Evolutionary conservation across 1,140 invertebrate species (phyloP), one percentile per base, ranked within the genome.

Genomic region (Brachionus sp.): DNA sequence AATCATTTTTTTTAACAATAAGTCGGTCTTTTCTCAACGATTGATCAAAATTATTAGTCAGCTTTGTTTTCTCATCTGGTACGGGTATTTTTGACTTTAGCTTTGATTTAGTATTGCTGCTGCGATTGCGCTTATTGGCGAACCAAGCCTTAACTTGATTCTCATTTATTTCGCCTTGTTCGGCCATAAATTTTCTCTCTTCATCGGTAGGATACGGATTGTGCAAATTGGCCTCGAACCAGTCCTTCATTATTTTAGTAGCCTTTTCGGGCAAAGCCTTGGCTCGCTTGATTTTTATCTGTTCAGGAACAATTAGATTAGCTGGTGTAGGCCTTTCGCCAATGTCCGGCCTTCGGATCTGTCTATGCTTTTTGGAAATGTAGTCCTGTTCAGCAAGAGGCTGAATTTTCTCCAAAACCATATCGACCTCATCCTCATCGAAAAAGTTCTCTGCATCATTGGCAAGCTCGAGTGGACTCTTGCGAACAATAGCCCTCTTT

Each of bases 71-170:
- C 5, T 70, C 66, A 5, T 70, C 66, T 16, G 35, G 39, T 39
- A 23, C 12, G 5, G 12, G 16, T 16, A 5, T 86, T 5, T 86
- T 86, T 85, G 86, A 86, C 39, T 75, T 75, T 0, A 23, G 39
- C n/a, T 75, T 46, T 4, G 12, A 44, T 75, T 75, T 75, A 23
- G 87, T 88, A 82, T 88, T 88, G 62, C 85, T 85, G 13, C 85
- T 86, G 16, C 87, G 78, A 50, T 87, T 88, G 42, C 87, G 77
- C 57, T 86, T 87, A 77, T 88, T 88, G 6, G 87, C 86, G 84
- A 88, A 88, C 87, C 87, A 88, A 12, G 87, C 86, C 64, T 87
- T 88, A 10, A 88, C 87, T 84, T 88, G 87, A 3, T 83, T 82
- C 5, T 87, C 75, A 57, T 78, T 83, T 25, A 88, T 85, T 7